Evolutionary conservation across 2,888 invertebrate genomes (phyloP).

Genomic region (Sphecodes monilicornis): DNA sequence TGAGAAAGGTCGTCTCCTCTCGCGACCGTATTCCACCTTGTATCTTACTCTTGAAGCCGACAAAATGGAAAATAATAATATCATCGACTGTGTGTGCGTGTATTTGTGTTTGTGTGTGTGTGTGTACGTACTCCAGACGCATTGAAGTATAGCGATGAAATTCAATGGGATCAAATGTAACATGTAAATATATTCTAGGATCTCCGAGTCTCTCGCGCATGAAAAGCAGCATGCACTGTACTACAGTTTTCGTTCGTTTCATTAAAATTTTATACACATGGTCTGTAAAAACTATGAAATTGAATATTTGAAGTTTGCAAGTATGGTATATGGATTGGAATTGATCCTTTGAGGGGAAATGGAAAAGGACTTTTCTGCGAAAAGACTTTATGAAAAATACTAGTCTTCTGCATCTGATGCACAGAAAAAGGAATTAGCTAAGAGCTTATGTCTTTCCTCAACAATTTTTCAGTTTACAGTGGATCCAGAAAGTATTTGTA

Average conservation of each 20-base stretch:
- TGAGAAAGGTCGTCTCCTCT: background rate
- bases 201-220: background rate
- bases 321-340: background rate
- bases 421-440: too few relatives aligned
- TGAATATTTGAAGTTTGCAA: background rate
- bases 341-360: background rate
- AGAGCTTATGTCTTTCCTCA: too few relatives aligned
- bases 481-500: too few relatives aligned
- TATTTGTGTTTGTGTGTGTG: too few relatives aligned
- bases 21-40: background rate
- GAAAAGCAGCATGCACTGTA: background rate
- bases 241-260: background rate
- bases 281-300: background rate
- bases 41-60: background rate
- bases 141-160: background rate
- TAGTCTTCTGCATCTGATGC: too few relatives aligned
- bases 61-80: background rate
- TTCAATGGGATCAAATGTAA: background rate
- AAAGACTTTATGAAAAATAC: too few relatives aligned
- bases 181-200: slow-evolving; percentile 2
- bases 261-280: background rate
- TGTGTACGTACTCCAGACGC: background rate
- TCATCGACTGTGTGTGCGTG: background rate
- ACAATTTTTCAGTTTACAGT: too few relatives aligned
- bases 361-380: too few relatives aligned